phyloP scores from a whole-genome alignment of 2,888 invertebrate genomes.

The Rhyacophila evoluta region DNA sequence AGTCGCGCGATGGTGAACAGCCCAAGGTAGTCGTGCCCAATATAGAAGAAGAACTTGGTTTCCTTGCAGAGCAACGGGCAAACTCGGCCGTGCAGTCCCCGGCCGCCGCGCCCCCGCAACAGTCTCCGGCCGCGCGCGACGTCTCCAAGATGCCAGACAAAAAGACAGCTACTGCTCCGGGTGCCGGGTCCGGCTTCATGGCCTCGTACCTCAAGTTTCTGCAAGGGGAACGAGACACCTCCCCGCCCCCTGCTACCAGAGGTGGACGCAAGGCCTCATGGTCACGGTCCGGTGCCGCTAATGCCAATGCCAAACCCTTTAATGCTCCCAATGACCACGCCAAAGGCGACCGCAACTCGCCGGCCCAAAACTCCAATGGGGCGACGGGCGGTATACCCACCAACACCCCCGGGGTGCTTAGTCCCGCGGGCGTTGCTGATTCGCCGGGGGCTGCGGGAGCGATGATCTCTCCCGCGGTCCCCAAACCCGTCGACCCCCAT shows the following conservation, averaged over 20 bases:
- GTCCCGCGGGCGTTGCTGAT: slow-evolving; percentile 58
- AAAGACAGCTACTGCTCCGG: slow-evolving; percentile 71
- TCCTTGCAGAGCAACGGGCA: slow-evolving; percentile 76
- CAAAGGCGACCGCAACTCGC: slow-evolving; percentile 58
- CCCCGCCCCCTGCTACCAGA: slow-evolving; percentile 80
- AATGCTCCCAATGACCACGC: slow-evolving; percentile 56
- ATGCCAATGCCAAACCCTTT: slow-evolving; percentile 61
- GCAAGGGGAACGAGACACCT: slow-evolving; percentile 84
- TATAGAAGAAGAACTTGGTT: slow-evolving; percentile 89
- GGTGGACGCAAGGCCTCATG: slow-evolving; percentile 77
- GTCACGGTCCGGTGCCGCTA: slow-evolving; percentile 67
- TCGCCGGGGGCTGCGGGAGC: slow-evolving; percentile 64
- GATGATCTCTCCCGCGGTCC: slow-evolving; percentile 59
- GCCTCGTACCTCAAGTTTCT: slow-evolving; percentile 88
- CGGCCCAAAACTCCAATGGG: slow-evolving; percentile 67
- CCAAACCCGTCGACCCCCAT: slow-evolving; percentile 69
- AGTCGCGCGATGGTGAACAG: slow-evolving; percentile 76
- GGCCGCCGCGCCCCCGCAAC: slow-evolving; percentile 64
- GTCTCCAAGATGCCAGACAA: slow-evolving; percentile 70
- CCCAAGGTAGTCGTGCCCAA: slow-evolving; percentile 90
- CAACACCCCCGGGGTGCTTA: slow-evolving; percentile 55
- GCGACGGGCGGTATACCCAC: slow-evolving; percentile 61
- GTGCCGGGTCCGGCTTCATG: slow-evolving; percentile 83
- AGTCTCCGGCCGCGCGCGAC: slow-evolving; percentile 66
- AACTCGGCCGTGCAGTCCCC: slow-evolving; percentile 69